phyloP scores from a whole-genome alignment of 2,888 invertebrate genomes.

The Agonum fuliginosum region DNA sequence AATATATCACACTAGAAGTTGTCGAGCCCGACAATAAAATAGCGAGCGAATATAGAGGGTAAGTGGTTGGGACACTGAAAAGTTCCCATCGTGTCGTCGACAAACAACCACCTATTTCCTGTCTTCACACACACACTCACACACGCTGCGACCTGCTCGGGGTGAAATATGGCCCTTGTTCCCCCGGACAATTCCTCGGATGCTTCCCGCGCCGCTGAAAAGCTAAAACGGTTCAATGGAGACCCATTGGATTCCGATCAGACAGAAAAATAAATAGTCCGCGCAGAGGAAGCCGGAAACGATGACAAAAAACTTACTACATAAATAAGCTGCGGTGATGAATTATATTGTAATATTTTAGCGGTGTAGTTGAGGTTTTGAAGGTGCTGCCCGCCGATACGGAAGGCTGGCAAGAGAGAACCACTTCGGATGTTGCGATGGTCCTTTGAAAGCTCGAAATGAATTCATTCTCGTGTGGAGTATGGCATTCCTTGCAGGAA shows the following conservation, averaged over 20 bases:
- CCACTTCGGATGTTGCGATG: conserved; percentile 46
- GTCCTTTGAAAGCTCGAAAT: conserved; percentile 56
- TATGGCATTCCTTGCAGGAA: background rate
- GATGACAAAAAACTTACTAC: conserved; percentile 58
- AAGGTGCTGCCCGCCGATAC: conserved; percentile 45
- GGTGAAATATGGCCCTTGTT: conserved; percentile 58
- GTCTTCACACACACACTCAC: conserved; percentile 19
- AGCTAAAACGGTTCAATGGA: conserved; percentile 58
- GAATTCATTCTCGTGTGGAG: conserved; percentile 48
- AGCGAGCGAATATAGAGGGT: conserved; percentile 23
- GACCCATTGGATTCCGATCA: conserved; percentile 53
- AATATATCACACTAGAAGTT: conserved; percentile 4
- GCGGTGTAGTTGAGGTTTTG: conserved; percentile 18
- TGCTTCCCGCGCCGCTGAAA: conserved; percentile 48
- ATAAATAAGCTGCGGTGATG: conserved; percentile 58
- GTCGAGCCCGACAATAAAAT: conserved; percentile 1
- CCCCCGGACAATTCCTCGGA: conserved; percentile 58
- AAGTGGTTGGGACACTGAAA: conserved; percentile 47
- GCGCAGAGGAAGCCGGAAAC: conserved; percentile 44
- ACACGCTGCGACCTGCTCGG: conserved; percentile 4
- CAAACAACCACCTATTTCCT: conserved; percentile 55
- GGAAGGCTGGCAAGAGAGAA: conserved; percentile 57
- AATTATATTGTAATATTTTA: conserved; percentile 61
- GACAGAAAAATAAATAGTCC: conserved; percentile 58
- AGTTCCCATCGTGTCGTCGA: conserved; percentile 43